Evolutionary conservation across 1,140 invertebrate species (phyloP), one percentile per base, ranked within the genome.

Genomic region (Popillia japonica): DNA sequence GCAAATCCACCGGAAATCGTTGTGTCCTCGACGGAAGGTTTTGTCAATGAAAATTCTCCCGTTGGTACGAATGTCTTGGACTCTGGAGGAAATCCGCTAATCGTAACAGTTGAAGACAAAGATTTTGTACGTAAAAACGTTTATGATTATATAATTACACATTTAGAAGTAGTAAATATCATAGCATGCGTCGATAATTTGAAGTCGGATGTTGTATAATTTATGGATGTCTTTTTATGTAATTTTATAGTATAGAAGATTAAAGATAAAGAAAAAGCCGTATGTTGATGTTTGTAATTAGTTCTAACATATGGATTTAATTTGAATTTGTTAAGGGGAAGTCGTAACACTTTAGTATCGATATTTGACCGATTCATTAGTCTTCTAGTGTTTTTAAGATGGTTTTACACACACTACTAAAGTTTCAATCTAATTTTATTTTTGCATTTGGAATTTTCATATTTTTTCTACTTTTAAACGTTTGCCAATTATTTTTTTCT

Each of bases 41-140:
- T 90, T 82, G 95, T 96, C 0, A 91, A 95, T 82, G 96, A 97
- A 86, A 96, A 96, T 83, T 93, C 95, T 0, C 91, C 95, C 0
- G 90, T 95, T 61, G 95, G 95, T 17, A 96, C 95, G 2, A 91
- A 91, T 84, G 94, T 97, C 7, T 84, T 95, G 44, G 93, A 95
- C 81, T 84, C 85, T 0, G 87, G 89, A 42, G 91, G 90, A 27
- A 88, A 90, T 22, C 93, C 94, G 0, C 92, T 97, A 59, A 87
- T 88, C 9, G 89, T 96, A 41, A 90, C 89, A 6, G 94, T 96
- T 11, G 91, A 92, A 8, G 96, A 96, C 86, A 92, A 93, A 11
- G 95, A 96, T 89, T 88, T 96, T 88, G 94, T 96, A 82, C 14
- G 48, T 55, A 55, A 55, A 17, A 17, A 55, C 90, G 88, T 88